Evolutionary conservation across 2,888 invertebrate species (phyloP), one percentile per base, ranked within the genome.

Genomic region (Ganaspis brasiliensis): DNA sequence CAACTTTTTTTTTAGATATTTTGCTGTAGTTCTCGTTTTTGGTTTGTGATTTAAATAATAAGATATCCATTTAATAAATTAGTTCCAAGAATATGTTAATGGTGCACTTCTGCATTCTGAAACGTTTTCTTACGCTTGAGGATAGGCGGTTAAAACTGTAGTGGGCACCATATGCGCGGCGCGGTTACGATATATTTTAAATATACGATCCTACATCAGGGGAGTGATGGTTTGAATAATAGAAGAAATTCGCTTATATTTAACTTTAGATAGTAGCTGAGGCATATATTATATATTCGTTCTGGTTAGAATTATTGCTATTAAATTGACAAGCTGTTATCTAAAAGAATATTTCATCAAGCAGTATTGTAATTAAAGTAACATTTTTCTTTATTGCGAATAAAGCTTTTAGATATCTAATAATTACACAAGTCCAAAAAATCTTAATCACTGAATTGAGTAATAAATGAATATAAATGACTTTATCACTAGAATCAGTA

Each of bases 161-260:
- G 45, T 67, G 71, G 21, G 73, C 75, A 81, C 81, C 78, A 24
- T 80, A 82, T 76, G 79, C 78, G 84, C 74, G 56, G 56, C 67
- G 75, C 79, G 77, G 81, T 85, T 83, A 82, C 83, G 81, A 84
- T 84, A 87, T 83, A 79, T 85, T 86, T 85, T 77, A 83, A 81
- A 83, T 84, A 84, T 81, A 84, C 81, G 81, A 81, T 76, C 72
- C 79, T 70, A 78, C 72, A 72, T 70, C 59, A 56, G 57, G 77
- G 75, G 59, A 82, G 80, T 72, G 71, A 76, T 81, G 82, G 74
- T 82, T 79, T 88, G 86, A 88, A 88, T 87, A 85, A 87, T 87
- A 82, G 81, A 88, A 80, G 76, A 81, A 83, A 86, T 84, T 84
- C 83, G 72, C 81, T 84, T 81, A 84, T 86, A 82, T 85, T 87